These are phyloP conservation scores for Eleginops maclovinus DNA, from an alignment of 2,113 vertebrate genomes.

Conservation along the genomic window DNA sequence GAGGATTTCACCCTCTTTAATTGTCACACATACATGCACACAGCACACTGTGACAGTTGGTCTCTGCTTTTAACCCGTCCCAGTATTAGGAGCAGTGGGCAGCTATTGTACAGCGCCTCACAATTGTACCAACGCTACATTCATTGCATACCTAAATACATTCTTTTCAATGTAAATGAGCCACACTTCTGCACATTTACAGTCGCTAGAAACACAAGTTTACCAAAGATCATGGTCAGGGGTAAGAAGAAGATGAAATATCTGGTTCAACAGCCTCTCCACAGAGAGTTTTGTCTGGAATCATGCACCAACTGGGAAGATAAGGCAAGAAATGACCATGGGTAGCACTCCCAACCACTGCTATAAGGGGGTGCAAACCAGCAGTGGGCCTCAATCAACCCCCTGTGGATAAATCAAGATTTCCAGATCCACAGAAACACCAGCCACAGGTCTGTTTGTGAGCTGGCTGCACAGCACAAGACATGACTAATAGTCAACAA, in stretches of 20 bases:
- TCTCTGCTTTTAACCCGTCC: too few species aligned
- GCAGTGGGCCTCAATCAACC: neutral
- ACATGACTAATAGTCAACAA: conserved; percentile 35
- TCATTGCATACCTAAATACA: neutral
- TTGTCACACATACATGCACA: too few species aligned
- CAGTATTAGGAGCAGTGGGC: too few species aligned
- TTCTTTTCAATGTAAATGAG: neutral
- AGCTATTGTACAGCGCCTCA: too few species aligned
- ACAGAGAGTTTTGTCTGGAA: neutral
- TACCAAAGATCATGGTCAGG: neutral
- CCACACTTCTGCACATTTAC: neutral
- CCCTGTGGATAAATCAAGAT: neutral
- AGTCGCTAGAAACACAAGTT: neutral
- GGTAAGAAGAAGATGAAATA: neutral
- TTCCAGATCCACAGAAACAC: conserved; percentile 10
- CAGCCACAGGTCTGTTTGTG: conserved; percentile 51
- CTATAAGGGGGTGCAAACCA: neutral
- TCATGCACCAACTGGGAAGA: neutral
- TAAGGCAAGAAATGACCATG: neutral
- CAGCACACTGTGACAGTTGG: too few species aligned
- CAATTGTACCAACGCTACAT: neutral
- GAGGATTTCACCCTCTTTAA: too few species aligned
- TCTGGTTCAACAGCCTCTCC: neutral
- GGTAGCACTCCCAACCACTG: neutral
- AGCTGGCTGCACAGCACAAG: conserved; percentile 24